Conservation (phyloP, 1,140 invertebrate genomes). For the Lutraria rhynchaena region DNA sequence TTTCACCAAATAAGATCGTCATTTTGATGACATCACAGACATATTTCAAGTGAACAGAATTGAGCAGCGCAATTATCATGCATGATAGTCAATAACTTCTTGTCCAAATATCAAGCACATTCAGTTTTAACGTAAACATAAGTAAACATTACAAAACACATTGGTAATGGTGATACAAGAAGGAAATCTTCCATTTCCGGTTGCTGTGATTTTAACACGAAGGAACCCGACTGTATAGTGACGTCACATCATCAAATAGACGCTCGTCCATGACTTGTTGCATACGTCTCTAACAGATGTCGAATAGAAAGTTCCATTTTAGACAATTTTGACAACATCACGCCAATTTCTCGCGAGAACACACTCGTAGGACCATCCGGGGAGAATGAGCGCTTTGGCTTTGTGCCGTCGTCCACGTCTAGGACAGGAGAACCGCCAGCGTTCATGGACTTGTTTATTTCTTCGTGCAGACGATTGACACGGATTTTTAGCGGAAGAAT, state of each 20-base stretch:
- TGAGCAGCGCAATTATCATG: too few species aligned
- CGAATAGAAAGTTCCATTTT: constrained; percentile 59
- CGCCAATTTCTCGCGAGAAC: constrained; percentile 38
- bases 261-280: constrained; percentile 31
- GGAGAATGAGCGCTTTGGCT: constrained; percentile 12
- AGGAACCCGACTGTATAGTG: too few species aligned
- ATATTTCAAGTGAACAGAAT: too few species aligned
- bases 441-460: constrained; percentile 51
- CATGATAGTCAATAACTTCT: too few species aligned
- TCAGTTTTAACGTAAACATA: too few species aligned
- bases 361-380: constrained; percentile 20
- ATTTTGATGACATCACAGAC: too few species aligned
- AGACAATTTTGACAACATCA: constrained; percentile 51
- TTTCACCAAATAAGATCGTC: too few species aligned
- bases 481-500: constrained; percentile 58
- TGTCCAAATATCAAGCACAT: too few species aligned
- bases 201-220: too few species aligned
- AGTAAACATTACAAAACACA: too few species aligned
- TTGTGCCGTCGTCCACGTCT: constrained; percentile 36
- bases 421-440: constrained; percentile 32
- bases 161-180: too few species aligned
- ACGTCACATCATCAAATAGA: constrained; percentile 3
- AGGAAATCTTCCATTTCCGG: too few species aligned
- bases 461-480: constrained; percentile 54
- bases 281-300: constrained; percentile 50